Conservation (phyloP, 2,113 vertebrate species). For the Tor tambroides region DNA sequence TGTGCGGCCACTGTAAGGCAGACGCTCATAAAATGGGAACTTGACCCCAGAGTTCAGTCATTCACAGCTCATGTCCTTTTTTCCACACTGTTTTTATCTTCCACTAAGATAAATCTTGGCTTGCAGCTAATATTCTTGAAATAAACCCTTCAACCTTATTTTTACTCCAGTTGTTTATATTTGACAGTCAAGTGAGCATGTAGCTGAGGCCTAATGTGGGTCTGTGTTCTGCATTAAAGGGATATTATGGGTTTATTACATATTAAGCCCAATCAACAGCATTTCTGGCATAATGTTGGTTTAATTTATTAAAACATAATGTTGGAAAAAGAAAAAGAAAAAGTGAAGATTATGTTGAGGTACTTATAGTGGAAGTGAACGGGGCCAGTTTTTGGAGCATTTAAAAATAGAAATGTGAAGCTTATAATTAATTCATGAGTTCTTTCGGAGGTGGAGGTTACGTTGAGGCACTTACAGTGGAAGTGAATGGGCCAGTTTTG, state of each 20-base stretch:
- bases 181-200: constrained; percentile 15
- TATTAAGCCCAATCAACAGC: not conserved
- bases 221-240: constrained; percentile 30
- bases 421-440: not conserved
- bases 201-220: constrained; percentile 34
- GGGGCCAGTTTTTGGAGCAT: not conserved
- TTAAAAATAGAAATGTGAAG: not conserved
- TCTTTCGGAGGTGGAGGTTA: too few species aligned
- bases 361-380: not conserved
- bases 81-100: constrained; percentile 20
- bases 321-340: not conserved
- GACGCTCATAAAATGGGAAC: constrained; percentile 6
- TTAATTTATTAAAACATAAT: not conserved
- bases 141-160: constrained; percentile 39
- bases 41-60: constrained; percentile 16
- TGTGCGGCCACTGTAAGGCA: constrained; percentile 22
- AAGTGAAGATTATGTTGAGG: not conserved
- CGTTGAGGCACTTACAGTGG: too few species aligned
- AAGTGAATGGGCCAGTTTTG: too few species aligned
- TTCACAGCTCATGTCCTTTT: constrained; percentile 1
- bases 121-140: constrained; percentile 39
- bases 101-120: constrained; percentile 20
- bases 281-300: not conserved
- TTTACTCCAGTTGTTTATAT: constrained; percentile 27
- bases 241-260: not conserved